phyloP scores from a whole-genome alignment of 2,113 vertebrate species.

The Aptenodytes patagonicus region DNA sequence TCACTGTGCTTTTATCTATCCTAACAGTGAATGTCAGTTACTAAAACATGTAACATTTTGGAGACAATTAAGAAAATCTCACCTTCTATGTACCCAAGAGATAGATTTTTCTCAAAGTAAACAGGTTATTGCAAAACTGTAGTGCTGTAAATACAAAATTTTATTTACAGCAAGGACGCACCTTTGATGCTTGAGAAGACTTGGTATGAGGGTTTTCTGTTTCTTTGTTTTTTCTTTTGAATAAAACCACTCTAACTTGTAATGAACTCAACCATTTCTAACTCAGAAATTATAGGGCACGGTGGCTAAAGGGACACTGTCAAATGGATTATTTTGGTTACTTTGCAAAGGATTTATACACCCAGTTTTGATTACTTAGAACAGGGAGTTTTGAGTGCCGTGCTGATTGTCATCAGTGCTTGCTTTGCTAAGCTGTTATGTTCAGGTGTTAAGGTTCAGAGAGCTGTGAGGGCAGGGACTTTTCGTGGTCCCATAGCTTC shows the following conservation, averaged over 20 bases:
- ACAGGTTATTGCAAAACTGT: background rate
- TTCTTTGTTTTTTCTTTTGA: background rate
- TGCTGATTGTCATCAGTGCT: background rate
- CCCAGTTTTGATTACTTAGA: background rate
- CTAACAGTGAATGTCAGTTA: background rate
- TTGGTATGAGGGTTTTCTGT: background rate
- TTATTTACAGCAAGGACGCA: background rate
- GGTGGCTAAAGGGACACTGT: background rate
- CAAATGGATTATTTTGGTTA: background rate
- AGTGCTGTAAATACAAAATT: background rate
- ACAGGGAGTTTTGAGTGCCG: background rate
- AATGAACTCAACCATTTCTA: background rate
- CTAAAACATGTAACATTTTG: background rate
- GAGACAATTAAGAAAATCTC: background rate
- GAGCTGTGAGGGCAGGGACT: background rate
- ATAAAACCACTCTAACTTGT: background rate
- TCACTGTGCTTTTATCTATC: background rate
- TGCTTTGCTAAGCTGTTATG: background rate
- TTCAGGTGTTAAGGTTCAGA: background rate
- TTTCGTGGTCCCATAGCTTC: background rate
- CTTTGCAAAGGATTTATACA: background rate
- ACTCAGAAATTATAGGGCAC: background rate
- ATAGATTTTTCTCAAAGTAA: background rate
- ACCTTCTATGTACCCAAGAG: background rate
- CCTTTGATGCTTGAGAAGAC: background rate